phyloP scores from a whole-genome alignment of 2,888 invertebrate species.

The Ypsolopha sequella region DNA sequence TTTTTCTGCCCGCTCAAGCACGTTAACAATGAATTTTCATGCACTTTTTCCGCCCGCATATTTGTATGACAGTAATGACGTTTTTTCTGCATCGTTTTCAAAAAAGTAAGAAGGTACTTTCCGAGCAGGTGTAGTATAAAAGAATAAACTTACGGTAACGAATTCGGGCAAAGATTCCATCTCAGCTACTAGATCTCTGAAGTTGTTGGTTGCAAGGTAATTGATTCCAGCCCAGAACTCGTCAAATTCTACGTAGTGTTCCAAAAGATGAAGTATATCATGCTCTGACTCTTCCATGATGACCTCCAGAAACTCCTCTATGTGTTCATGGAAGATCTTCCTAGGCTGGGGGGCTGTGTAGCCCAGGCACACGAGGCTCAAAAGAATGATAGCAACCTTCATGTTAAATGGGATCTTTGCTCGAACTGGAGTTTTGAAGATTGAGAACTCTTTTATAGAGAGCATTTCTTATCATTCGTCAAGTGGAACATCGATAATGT shows the following conservation, averaged over 20 bases:
- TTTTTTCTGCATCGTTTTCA: too few relatives aligned
- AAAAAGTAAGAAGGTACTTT: too few relatives aligned
- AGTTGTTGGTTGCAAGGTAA: slow-evolving; percentile 31
- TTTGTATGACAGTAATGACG: too few relatives aligned
- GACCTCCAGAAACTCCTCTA: slow-evolving; percentile 36
- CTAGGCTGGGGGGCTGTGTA: slow-evolving; percentile 35
- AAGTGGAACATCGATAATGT: not conserved
- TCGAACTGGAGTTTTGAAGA: slow-evolving; percentile 1
- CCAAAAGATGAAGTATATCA: slow-evolving; percentile 20
- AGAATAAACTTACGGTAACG: slow-evolving; percentile 31
- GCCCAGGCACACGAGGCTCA: slow-evolving; percentile 26
- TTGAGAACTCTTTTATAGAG: not conserved
- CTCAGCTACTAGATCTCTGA: slow-evolving; percentile 37
- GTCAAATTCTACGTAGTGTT: slow-evolving; percentile 32
- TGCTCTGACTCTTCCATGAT: slow-evolving; percentile 25
- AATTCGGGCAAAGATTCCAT: slow-evolving; percentile 49
- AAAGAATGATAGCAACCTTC: slow-evolving; percentile 27
- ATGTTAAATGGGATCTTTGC: slow-evolving; percentile 20
- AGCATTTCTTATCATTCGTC: not conserved
- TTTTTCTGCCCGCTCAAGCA: too few relatives aligned
- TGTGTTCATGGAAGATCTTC: slow-evolving; percentile 46
- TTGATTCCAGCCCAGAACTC: slow-evolving; percentile 29
- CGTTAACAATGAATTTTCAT: too few relatives aligned
- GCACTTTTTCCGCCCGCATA: too few relatives aligned
- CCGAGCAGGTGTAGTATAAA: too few relatives aligned